These are phyloP conservation scores for Lerista edwardsae DNA, from an alignment of 2,797 vertebrate genomes.

Conservation along the genomic window DNA sequence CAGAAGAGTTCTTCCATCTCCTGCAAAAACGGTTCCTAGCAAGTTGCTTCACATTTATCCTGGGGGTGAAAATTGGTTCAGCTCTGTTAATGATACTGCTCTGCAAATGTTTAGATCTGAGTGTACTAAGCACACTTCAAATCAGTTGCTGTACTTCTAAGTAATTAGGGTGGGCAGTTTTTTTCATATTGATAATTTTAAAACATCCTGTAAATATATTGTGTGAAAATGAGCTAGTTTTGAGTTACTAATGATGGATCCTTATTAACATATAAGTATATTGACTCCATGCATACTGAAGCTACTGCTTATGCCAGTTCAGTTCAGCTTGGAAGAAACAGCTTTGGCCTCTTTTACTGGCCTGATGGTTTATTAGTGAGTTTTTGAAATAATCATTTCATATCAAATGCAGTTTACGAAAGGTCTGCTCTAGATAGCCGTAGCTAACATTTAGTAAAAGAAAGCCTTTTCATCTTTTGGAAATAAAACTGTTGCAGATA, in stretches of 20 bases:
- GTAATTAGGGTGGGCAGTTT: background rate
- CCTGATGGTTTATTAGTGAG: constrained; percentile 57
- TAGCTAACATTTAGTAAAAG: constrained; percentile 74
- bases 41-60: background rate
- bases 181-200: background rate
- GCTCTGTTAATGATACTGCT: background rate
- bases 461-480: constrained; percentile 78
- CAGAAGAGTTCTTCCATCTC: background rate
- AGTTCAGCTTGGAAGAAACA: background rate
- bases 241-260: background rate
- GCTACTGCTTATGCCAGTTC: background rate
- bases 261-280: background rate
- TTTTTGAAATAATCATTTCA: constrained; percentile 66
- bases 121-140: background rate
- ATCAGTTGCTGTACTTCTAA: background rate
- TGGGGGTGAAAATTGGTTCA: background rate
- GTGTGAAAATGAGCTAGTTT: background rate
- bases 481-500: constrained; percentile 81
- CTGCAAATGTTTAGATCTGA: background rate
- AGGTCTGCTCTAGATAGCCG: constrained; percentile 70
- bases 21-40: background rate
- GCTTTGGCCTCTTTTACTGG: background rate
- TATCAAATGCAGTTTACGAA: constrained; percentile 70
- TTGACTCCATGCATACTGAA: background rate
- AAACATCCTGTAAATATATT: background rate